Evolutionary conservation across 2,113 vertebrate species (phyloP).

Genomic region (Microtus pennsylvanicus): DNA sequence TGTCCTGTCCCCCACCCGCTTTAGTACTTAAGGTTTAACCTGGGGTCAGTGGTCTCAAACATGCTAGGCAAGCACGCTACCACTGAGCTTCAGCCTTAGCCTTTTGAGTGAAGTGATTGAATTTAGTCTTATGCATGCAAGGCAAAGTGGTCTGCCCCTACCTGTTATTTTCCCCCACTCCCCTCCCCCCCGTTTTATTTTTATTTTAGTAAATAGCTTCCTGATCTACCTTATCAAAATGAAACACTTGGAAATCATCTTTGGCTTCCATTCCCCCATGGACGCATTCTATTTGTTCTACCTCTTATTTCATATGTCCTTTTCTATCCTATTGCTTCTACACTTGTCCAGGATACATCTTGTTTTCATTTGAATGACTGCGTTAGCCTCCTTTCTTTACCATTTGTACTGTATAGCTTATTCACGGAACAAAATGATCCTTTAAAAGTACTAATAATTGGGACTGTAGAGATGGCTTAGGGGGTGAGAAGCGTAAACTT

Average conservation of each 20-base stretch:
- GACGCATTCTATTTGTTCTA: not conserved
- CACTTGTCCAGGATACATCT: not conserved
- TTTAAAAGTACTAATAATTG: conserved; percentile 1
- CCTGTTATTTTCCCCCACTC: not conserved
- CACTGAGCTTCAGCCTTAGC: not conserved
- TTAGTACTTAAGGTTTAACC: not conserved
- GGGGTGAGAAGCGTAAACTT: not conserved
- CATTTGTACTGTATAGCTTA: not conserved
- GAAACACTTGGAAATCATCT: not conserved
- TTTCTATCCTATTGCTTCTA: not conserved
- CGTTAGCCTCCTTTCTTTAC: not conserved
- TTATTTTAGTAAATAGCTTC: not conserved
- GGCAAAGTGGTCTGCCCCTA: not conserved
- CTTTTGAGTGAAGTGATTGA: not conserved
- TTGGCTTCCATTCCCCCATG: not conserved
- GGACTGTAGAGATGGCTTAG: not conserved
- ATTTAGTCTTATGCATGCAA: not conserved
- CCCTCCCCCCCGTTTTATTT: not conserved
- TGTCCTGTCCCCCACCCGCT: too few species aligned
- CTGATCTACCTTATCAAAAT: not conserved
- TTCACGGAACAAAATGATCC: not conserved
- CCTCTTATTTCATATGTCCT: not conserved
- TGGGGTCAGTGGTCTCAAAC: not conserved
- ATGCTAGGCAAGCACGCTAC: not conserved
- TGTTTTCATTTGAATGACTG: not conserved